Evolutionary conservation across 2,113 vertebrate species (phyloP).

Genomic region (Neodon shergylaensis): DNA sequence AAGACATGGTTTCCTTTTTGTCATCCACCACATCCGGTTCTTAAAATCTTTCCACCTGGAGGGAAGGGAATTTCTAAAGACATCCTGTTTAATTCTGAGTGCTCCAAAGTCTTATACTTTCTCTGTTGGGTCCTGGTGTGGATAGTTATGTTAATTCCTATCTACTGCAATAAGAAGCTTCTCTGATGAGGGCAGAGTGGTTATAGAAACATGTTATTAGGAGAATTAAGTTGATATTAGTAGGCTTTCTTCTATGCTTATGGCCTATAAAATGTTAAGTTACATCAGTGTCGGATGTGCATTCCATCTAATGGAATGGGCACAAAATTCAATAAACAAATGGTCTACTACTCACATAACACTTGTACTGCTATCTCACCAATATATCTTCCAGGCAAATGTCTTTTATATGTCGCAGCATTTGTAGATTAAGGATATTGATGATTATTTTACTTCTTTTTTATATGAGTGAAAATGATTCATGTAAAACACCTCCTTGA

Average conservation of each 20-base stretch:
- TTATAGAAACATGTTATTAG: neutral
- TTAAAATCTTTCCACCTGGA: neutral
- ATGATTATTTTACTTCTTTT: neutral
- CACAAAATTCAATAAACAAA: neutral
- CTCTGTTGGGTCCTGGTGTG: no score
- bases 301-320: neutral
- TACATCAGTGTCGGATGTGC: neutral
- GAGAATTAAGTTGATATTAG: neutral
- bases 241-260: neutral
- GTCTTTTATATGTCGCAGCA: neutral
- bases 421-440: neutral
- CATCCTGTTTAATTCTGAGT: neutral
- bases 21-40: neutral
- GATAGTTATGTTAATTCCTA: neutral
- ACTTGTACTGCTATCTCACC: neutral
- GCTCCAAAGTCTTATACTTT: neutral
- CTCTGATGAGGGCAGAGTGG: fast-evolving
- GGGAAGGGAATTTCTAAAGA: neutral
- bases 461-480: neutral
- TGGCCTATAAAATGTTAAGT: neutral
- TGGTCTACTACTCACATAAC: neutral
- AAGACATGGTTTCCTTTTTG: neutral
- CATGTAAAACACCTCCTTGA: neutral
- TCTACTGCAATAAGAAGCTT: neutral
- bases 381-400: neutral